Percentiles rank a stretch among this genome's conserved stretches.
Evolutionary conservation across 2,113 vertebrate genomes (phyloP).

Genomic region (Phocoena sinus): DNA sequence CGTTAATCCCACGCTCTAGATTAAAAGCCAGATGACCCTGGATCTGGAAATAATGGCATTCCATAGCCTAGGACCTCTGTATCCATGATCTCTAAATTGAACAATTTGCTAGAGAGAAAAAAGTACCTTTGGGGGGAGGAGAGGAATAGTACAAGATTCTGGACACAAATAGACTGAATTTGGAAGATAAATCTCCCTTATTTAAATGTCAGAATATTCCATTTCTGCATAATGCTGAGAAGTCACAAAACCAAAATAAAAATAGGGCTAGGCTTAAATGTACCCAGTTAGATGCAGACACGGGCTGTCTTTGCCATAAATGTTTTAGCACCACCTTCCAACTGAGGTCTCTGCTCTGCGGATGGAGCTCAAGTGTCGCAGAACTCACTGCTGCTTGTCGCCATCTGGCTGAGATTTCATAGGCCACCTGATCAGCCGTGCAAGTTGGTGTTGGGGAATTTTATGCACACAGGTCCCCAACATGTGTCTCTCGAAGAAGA

Average conservation of each 20-base stretch:
- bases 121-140: not conserved
- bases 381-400: not conserved
- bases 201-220: conserved; percentile 68
- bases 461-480: not conserved
- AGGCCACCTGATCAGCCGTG: not conserved
- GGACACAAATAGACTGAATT: conserved; percentile 36
- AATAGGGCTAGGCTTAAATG: conserved; percentile 59
- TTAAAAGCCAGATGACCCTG: not conserved
- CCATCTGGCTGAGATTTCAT: not conserved
- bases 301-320: conserved; percentile 32
- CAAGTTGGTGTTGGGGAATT: not conserved
- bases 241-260: conserved; percentile 70
- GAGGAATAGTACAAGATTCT: conserved; percentile 1
- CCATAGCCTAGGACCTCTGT: not conserved
- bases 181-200: conserved; percentile 48
- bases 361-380: not conserved
- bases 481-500: not conserved
- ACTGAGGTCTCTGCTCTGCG: not conserved
- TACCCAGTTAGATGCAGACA: conserved; percentile 40
- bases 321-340: conserved; percentile 17
- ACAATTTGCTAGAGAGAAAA: not conserved
- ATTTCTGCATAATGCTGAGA: conserved; percentile 69
- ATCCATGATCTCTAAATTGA: not conserved
- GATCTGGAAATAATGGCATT: not conserved
- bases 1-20: not conserved